A percentile compares a stretch with the other conserved stretches of the same genome.
Evolutionary conservation across 2,113 vertebrate species (phyloP).

Genomic region (Psophia crepitans): DNA sequence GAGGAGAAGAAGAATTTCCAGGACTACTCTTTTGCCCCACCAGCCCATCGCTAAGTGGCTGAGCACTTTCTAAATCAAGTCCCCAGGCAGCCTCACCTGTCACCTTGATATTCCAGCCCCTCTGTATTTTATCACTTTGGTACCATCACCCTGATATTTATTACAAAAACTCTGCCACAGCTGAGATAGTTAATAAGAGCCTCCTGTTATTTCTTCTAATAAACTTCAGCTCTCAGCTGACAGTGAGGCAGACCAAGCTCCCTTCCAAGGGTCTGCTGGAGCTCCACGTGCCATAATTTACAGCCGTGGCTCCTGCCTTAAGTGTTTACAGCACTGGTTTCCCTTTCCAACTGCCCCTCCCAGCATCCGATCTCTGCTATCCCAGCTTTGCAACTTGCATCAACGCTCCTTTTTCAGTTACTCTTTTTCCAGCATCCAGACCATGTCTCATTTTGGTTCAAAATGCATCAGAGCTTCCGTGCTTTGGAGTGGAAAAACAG

Average conservation of each 20-base stretch:
- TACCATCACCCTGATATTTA: constrained; percentile 23
- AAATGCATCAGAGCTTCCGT: background rate
- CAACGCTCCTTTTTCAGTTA: background rate
- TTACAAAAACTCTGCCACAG: background rate
- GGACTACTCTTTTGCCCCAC: background rate
- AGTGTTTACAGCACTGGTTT: background rate
- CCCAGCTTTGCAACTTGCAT: background rate
- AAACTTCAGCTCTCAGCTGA: background rate
- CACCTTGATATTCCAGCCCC: background rate
- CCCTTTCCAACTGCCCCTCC: background rate
- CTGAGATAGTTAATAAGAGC: constrained; percentile 29
- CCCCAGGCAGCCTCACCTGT: background rate
- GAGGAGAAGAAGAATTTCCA: background rate
- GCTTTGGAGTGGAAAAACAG: background rate
- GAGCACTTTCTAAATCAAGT: background rate
- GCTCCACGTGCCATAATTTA: background rate
- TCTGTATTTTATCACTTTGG: constrained; percentile 38
- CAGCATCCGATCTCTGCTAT: background rate
- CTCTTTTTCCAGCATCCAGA: background rate
- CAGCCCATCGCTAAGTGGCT: background rate
- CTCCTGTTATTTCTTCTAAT: constrained; percentile 32
- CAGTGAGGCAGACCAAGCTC: background rate
- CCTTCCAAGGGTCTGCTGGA: background rate
- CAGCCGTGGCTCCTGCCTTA: background rate
- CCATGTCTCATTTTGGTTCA: background rate